Evolutionary conservation across 2,888 invertebrate species (phyloP), one percentile per base, ranked within the genome.

Genomic region (Arctia plantaginis): DNA sequence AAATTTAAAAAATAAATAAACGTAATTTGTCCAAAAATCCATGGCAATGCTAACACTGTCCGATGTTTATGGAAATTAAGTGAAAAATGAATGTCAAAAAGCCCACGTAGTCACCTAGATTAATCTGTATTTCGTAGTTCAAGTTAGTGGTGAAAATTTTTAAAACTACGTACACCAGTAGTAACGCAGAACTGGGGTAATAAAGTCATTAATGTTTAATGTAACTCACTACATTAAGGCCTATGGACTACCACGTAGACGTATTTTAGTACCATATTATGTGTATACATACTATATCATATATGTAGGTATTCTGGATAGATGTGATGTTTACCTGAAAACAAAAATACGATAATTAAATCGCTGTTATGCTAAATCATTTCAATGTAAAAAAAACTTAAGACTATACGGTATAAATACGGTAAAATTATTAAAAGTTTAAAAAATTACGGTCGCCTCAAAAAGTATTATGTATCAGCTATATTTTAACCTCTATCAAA

Each of bases 311-410:
- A 41, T 27, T 15, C 33, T 39, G 41, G 12, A 41, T 23, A 30
- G 59, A 44, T 39, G 35, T 27, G 69, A 62, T 72, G 35, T 65
- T 75, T 75, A 75, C 75, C 71, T 75, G 69, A 4, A 71, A 69
- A 33, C 35, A 71, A 71, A 59, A 66, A 59, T 41, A 66, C n/a
- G n/a, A 69, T 15, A 30, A 13, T 62, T 67, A 33, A n/a, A 23
- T 33, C 33, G 23, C 10, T 47, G 7, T 39, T 41, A 10, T 41
- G 39, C 59, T 55, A 55, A 55, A 13, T n/a, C 10, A 8, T 35
- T 66, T 66, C 12, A 39, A 18, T 15, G 15, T 69, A 55, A 69
- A 68, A 30, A 51, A n/a, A 51, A 51, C 8, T 0, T 0, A 10
- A 23, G 8, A 20, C 51, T 51, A 23, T 20, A 51, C 23, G 51